Conservation (phyloP, 2,113 vertebrate species). For the Phylloscopus trochiloides region DNA sequence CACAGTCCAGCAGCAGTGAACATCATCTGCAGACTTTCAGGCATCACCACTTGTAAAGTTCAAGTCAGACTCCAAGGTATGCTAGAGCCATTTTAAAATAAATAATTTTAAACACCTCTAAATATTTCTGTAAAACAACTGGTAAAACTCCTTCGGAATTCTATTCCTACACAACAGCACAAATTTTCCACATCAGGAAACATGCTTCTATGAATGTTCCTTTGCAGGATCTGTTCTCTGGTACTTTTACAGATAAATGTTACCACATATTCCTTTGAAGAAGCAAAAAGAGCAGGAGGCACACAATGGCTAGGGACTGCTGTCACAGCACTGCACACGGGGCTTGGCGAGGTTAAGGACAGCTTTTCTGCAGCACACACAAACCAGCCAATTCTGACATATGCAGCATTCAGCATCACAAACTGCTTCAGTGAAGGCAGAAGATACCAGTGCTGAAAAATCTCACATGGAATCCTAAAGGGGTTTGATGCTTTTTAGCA, state of each 20-base stretch:
- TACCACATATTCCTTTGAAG: neutral
- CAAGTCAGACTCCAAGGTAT: neutral
- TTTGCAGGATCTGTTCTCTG: neutral
- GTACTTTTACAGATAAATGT: neutral
- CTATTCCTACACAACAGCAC: neutral
- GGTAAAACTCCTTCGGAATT: neutral
- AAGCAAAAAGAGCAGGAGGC: neutral
- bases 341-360: neutral
- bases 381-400: neutral
- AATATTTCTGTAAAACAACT: neutral
- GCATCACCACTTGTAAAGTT: neutral
- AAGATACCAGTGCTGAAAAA: neutral
- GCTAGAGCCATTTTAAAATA: neutral
- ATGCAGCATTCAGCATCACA: neutral
- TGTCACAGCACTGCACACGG: neutral
- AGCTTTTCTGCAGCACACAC: neutral
- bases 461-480: neutral
- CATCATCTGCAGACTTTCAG: neutral
- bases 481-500: neutral
- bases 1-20: neutral
- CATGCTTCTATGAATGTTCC: neutral
- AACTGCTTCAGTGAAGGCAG: neutral
- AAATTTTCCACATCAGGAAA: neutral
- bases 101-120: neutral
- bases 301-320: neutral